Evolutionary conservation across 35 echinoderm and acorn worm species (phyloP), one percentile per base, ranked within the genome.

Genomic region (Acanthaster planci): DNA sequence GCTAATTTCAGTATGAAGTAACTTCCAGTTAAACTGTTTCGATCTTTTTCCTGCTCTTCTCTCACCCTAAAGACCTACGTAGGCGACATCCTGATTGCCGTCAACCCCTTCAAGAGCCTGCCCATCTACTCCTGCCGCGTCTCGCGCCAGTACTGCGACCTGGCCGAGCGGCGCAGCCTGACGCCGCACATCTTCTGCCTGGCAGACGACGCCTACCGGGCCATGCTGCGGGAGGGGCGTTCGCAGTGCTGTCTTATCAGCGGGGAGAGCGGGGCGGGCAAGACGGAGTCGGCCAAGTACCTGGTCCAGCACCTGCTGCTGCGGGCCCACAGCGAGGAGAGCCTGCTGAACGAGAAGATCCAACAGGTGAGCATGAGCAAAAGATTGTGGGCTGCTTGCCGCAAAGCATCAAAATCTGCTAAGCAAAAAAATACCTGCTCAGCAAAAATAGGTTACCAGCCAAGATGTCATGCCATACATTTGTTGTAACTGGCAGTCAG

Each of bases 171-270:
- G 19, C 27, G 78, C 7, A 38, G n/a, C 19, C 76, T 82, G 8
- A 91, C 88, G 2, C 96, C 96, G 26, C 96, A 99, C 82, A 87
- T 99, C 44, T 99, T 91, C 85, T 92, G 90, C 17, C 40, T 99
- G 0, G 89, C 96, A 8, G 96, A 99, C 67, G 79, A 80, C 0
- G 87, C 96, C 2, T 99, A 89, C 81, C 88, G 93, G 78, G 79
- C 89, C 0, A 50, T 94, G 32, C 81, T 94, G 1, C 79, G 96
- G 21, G 86, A 93, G 38, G 31, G 78, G 9, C 34, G 54, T 52
- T 87, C 96, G 0, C 96, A 99, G 76, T 99, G 96, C 82, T 99
- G 96, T 59, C 90, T 99, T 55, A 94, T 99, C 78, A 99, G 96
- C 29, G 96, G 96, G 6, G 96, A 99, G 86, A 99, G 96, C 60